A percentile compares a stretch with the other conserved stretches of the same genome.
These are phyloP conservation scores for Tipula unca DNA, from an alignment of 2,888 invertebrate species.

Conservation along the genomic window DNA sequence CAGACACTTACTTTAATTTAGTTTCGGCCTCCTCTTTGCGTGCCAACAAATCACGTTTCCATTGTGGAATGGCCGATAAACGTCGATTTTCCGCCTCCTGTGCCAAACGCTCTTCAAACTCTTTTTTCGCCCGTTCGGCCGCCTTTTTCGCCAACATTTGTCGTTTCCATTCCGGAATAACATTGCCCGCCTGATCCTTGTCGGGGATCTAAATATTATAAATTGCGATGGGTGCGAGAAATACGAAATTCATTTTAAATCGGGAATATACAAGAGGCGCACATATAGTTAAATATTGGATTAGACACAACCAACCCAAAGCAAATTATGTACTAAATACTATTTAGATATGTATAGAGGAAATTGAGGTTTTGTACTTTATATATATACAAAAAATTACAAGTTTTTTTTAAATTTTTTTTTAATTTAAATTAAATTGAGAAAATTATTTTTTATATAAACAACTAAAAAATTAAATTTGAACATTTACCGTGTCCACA, in stretches of 20 bases:
- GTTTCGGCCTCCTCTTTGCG: conserved; percentile 71
- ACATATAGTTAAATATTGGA: background rate
- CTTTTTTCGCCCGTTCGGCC: conserved; percentile 85
- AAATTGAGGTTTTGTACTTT: background rate
- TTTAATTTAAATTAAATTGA: conserved; percentile 27
- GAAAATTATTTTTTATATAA: conserved; percentile 25
- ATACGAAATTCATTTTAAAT: background rate
- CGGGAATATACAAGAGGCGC: background rate
- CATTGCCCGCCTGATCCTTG: conserved; percentile 76
- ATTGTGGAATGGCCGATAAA: conserved; percentile 80
- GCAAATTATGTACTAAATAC: background rate
- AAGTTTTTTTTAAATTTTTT: conserved; percentile 29
- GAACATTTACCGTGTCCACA: conserved; percentile 71
- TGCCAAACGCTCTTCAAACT: conserved; percentile 77
- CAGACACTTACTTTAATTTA: conserved; percentile 56
- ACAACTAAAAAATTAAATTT: conserved; percentile 26
- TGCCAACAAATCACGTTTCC: conserved; percentile 85
- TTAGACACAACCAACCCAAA: background rate
- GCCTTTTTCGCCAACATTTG: conserved; percentile 93
- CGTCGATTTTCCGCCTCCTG: conserved; percentile 77
- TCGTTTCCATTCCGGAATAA: conserved; percentile 90
- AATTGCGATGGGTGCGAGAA: background rate
- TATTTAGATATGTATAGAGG: background rate
- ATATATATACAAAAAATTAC: background rate
- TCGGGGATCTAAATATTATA: conserved; percentile 64